Evolutionary conservation across 1,140 invertebrate species (phyloP).

Genomic region (Nautilus pompilius): DNA sequence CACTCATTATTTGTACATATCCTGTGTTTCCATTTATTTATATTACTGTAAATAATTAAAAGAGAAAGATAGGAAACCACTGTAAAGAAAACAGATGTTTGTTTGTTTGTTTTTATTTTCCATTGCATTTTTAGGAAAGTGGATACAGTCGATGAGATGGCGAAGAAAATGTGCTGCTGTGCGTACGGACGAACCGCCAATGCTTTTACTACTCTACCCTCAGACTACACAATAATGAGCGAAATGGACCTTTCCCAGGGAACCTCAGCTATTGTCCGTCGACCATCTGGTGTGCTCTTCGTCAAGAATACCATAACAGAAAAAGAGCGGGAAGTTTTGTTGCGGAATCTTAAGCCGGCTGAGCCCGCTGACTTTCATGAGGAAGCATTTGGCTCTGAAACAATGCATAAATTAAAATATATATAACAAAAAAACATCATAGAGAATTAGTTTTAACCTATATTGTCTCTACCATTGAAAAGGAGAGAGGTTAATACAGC

Average conservation of each 20-base stretch:
- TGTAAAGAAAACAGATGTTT: too few relatives aligned
- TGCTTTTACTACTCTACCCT: background rate
- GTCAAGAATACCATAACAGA: background rate
- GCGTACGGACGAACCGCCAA: too few relatives aligned
- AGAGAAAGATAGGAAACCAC: too few relatives aligned
- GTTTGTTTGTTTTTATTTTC: too few relatives aligned
- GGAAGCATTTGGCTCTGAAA: too few relatives aligned
- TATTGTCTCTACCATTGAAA: too few relatives aligned
- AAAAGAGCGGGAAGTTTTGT: background rate
- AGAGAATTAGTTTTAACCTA: too few relatives aligned
- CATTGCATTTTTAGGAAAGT: background rate
- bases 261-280: background rate
- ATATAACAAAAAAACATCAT: too few relatives aligned
- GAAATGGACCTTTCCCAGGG: background rate
- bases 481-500: too few relatives aligned
- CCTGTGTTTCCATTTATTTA: background rate
- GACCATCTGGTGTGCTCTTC: background rate
- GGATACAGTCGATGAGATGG: background rate
- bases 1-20: background rate
- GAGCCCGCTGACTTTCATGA: too few relatives aligned
- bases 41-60: background rate
- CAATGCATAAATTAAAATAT: too few relatives aligned
- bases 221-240: background rate
- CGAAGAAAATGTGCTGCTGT: background rate
- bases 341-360: background rate